Conservation (phyloP, 1,140 invertebrate species). For the Parasteatoda tepidariorum region DNA sequence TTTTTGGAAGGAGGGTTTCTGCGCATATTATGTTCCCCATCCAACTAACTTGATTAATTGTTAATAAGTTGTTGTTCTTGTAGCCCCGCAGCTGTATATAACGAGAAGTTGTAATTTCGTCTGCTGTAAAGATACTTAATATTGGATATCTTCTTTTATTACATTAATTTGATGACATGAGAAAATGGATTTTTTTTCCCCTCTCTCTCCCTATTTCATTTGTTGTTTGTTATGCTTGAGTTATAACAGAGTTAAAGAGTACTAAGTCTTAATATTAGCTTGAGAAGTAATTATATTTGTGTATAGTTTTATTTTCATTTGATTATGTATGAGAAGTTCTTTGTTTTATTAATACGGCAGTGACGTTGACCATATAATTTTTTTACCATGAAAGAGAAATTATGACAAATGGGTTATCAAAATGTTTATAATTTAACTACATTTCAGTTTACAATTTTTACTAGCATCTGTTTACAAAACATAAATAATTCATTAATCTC, state of each 20-base stretch:
- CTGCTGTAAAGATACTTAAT: not conserved
- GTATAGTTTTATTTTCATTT: not conserved
- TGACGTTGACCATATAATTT: too few species aligned
- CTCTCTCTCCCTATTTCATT: too few species aligned
- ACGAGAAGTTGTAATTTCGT: slow-evolving; percentile 5
- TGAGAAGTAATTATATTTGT: not conserved
- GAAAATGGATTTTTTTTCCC: too few species aligned
- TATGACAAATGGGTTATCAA: not conserved
- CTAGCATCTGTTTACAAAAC: not conserved
- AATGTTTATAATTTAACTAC: not conserved
- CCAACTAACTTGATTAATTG: slow-evolving; percentile 28
- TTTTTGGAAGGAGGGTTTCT: not conserved
- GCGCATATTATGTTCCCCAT: not conserved
- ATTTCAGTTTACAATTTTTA: not conserved
- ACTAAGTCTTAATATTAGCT: not conserved
- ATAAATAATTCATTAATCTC: not conserved
- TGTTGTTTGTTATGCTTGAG: not conserved
- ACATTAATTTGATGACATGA: not conserved
- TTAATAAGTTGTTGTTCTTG: not conserved
- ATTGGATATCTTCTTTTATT: not conserved
- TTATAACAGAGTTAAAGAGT: not conserved
- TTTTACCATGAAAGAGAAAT: not conserved
- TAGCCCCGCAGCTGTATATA: not conserved
- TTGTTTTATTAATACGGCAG: not conserved
- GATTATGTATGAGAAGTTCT: not conserved